Evolutionary conservation across 37 sponge, comb jelly and placozoan species (phyloP), one percentile per base, ranked within the genome.

Genomic region (Theonella swinhoei): DNA sequence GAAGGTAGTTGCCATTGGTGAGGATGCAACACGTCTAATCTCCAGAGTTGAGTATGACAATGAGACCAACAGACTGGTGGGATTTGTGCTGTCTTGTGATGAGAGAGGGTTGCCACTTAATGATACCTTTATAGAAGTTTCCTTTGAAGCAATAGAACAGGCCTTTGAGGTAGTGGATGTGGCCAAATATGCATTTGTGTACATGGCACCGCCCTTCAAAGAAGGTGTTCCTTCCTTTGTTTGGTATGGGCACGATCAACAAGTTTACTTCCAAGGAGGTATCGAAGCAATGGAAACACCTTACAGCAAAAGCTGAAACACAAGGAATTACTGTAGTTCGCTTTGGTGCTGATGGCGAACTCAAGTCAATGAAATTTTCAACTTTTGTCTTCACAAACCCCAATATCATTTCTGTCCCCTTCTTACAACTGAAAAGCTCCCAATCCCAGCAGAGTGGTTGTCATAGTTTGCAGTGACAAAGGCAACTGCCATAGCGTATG

Each of bases 341-440:
- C 64, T 85, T 83, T 85, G 85, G 85, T 40, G 77, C 77, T 24
- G 91, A 85, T 77, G 86, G 91, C 31, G 90, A 90, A 41, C 74
- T 71, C 17, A 39, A 81, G 39, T 63, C 65, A 68, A 37, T 90
- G 61, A 84, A 80, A 54, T n/a, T n/a, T n/a, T n/a, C n/a, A n/a
- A n/a, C n/a, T n/a, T n/a, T n/a, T n/a, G n/a, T n/a, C n/a, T n/a
- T n/a, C n/a, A n/a, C n/a, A n/a, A n/a, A n/a, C n/a, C n/a, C n/a
- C n/a, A n/a, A n/a, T 40, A 63, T 38, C 8, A 23, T 19, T 72
- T 34, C 25, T 62, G n/a, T n/a, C n/a, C n/a, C n/a, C n/a, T n/a
- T n/a, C n/a, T n/a, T n/a, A n/a, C n/a, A n/a, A n/a, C 40, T 2
- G 24, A 34, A 28, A 68, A 68, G 24, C 17, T 68, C 19, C 25